Conservation (phyloP, 1,140 invertebrate genomes). For the Vanessa atalanta region DNA sequence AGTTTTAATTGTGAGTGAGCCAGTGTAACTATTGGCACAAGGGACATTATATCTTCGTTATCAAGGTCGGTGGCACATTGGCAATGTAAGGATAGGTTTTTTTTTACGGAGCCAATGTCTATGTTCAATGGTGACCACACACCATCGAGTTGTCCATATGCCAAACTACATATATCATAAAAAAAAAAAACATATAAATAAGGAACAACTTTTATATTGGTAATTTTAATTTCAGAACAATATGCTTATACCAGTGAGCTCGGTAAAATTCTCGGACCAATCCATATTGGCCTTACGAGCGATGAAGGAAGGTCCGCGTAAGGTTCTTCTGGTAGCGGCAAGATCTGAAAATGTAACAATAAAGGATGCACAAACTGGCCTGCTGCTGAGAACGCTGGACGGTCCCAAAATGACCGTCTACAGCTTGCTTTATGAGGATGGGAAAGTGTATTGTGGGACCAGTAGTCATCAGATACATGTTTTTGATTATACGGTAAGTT, state of each 20-base stretch:
- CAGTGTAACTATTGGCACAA: too few relatives aligned
- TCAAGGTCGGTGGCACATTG: too few relatives aligned
- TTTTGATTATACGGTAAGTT: conserved; percentile 84
- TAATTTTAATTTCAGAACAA: conserved; percentile 74
- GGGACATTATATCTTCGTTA: too few relatives aligned
- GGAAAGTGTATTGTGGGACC: conserved; percentile 85
- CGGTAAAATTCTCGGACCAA: conserved; percentile 82
- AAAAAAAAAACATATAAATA: too few relatives aligned
- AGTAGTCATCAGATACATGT: conserved; percentile 84
- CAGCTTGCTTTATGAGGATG: conserved; percentile 83
- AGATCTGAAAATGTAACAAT: conserved; percentile 84
- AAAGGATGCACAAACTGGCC: conserved; percentile 84
- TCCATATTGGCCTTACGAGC: conserved; percentile 85
- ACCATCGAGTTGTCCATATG: too few relatives aligned
- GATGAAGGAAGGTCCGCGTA: conserved; percentile 84
- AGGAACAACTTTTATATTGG: not conserved
- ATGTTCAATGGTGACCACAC: too few relatives aligned
- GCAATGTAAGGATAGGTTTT: too few relatives aligned
- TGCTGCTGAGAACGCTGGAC: conserved; percentile 83
- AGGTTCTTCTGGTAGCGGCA: conserved; percentile 85
- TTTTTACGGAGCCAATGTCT: too few relatives aligned
- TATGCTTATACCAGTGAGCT: conserved; percentile 79
- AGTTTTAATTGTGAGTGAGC: too few relatives aligned
- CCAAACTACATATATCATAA: too few relatives aligned
- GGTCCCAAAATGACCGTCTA: conserved; percentile 85